Evolutionary conservation across 2,888 invertebrate species (phyloP), one percentile per base, ranked within the genome.

Genomic region (Stenodera caucasica): DNA sequence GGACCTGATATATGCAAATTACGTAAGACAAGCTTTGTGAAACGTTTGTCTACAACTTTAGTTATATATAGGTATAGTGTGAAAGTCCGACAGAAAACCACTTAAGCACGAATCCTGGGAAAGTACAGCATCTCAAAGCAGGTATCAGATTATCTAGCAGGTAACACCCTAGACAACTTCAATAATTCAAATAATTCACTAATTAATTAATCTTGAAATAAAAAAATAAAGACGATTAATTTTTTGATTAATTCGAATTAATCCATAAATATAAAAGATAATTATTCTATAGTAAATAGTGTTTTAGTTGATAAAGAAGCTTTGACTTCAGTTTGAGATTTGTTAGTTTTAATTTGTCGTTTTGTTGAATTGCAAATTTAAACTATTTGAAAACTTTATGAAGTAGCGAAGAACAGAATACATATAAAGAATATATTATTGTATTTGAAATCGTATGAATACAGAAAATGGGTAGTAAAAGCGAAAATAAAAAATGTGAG

Each of bases 11-110:
- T 40, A 40, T 40, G 37, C 15, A 40, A 40, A 40, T 40, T 15
- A 40, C 18, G 18, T 40, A 15, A 40, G 15, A 40, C 15, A 18
- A 40, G 37, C 15, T 40, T 40, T 40, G 37, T 7, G 15, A 45
- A 53, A 18, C 18, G 23, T 23, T 32, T 55, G 53, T 52, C 54
- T 53, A 54, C 45, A 52, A 61, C 45, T 61, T 40, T 52, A 61
- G 54, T 54, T 61, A 58, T n/a, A n/a, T n/a, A n/a, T n/a, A n/a
- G n/a, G n/a, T 58, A 40, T 61, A 61, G 40, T 51, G 33, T 4
- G 12, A 23, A 33, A 54, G 54, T 55, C 49, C 55, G 35, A 50
- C 18, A 57, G 58, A 58, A 57, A 61, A 58, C 58, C 61, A 55
- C 58, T 61, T 58, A 55, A 61, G 57, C 53, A 61, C 57, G 57